phyloP scores from a whole-genome alignment of 2,797 vertebrate genomes.

The Agapornis canus region DNA sequence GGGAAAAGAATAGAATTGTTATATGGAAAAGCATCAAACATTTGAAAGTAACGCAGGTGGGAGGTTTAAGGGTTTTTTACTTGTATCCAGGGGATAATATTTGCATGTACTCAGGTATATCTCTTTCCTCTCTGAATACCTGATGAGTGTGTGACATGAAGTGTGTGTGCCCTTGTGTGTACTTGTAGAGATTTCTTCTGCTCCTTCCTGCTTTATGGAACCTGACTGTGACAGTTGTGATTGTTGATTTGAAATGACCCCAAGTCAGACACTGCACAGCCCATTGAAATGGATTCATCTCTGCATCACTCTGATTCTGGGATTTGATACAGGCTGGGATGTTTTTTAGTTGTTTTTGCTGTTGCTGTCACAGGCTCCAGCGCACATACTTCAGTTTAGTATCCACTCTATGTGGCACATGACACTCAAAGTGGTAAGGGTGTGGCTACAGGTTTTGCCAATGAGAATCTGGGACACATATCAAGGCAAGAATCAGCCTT shows the following conservation, averaged over 20 bases:
- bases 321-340: not conserved
- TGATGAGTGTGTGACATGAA: not conserved
- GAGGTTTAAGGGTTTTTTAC: not conserved
- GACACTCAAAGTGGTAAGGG: not conserved
- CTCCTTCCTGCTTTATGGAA: not conserved
- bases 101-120: not conserved
- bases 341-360: not conserved
- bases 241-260: not conserved
- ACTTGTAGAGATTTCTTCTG: not conserved
- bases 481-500: not conserved
- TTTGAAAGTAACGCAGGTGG: not conserved
- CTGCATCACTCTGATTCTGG: not conserved
- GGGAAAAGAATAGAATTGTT: not conserved
- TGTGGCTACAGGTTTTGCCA: not conserved
- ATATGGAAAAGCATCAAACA: not conserved
- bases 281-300: not conserved
- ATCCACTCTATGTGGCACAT: not conserved
- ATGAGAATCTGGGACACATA: not conserved
- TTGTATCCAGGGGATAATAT: not conserved
- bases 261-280: not conserved
- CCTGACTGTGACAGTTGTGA: not conserved
- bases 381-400: not conserved
- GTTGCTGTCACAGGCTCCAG: not conserved
- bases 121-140: not conserved
- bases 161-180: fast-evolving